These are phyloP conservation scores for Anser cygnoides DNA, from an alignment of 2,113 vertebrate genomes.

Conservation along the genomic window DNA sequence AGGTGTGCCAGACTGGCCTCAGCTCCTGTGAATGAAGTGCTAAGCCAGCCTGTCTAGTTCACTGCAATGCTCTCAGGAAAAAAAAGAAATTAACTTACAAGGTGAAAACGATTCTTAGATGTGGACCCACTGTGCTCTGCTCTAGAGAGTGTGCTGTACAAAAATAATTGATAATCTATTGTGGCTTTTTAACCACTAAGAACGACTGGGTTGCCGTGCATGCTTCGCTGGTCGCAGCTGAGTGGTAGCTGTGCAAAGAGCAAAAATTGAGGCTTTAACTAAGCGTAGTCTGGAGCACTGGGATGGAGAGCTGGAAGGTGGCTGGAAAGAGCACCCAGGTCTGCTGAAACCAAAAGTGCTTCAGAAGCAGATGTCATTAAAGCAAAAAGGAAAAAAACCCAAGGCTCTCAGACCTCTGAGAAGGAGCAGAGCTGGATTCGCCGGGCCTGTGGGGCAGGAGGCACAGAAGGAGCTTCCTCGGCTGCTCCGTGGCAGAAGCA, in stretches of 20 bases:
- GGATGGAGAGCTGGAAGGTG: not conserved
- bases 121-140: not conserved
- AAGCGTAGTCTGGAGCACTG: rapidly evolving
- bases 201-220: not conserved
- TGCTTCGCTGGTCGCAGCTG: not conserved
- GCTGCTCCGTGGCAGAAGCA: not conserved
- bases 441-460: not conserved
- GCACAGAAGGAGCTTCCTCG: not conserved
- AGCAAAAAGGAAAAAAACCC: not conserved
- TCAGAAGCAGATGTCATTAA: not conserved
- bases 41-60: not conserved
- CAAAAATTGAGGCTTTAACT: not conserved
- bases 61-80: not conserved
- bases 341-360: not conserved
- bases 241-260: not conserved
- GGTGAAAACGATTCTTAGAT: not conserved
- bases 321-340: not conserved
- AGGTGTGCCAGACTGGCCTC: not conserved
- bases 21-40: not conserved
- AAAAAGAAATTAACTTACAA: not conserved
- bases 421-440: not conserved
- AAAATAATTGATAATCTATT: not conserved
- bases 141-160: not conserved
- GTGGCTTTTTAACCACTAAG: not conserved
- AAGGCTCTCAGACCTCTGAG: not conserved